Conservation (phyloP, 2,888 invertebrate genomes). For the Catotricha subobsoleta region DNA sequence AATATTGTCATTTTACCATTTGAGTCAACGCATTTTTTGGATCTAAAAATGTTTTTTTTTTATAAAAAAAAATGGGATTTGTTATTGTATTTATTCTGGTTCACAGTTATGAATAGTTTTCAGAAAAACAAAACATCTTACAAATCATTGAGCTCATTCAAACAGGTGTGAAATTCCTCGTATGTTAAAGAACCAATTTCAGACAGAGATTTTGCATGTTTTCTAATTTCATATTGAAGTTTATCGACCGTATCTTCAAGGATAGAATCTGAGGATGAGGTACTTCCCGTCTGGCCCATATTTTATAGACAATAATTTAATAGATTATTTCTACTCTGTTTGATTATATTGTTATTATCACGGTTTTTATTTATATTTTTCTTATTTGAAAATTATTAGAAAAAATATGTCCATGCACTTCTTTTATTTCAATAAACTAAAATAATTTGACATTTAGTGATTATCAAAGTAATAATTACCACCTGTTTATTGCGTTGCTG, state of each 20-base stretch:
- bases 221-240: constrained; percentile 19
- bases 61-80: constrained; percentile 8
- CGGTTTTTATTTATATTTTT: too few relatives aligned
- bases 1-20: constrained; percentile 45
- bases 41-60: constrained; percentile 25
- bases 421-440: too few relatives aligned
- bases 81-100: background rate
- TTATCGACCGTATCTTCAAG: constrained; percentile 15
- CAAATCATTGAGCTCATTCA: constrained; percentile 42
- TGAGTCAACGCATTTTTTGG: constrained; percentile 38
- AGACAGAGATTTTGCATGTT: constrained; percentile 27
- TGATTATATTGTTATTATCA: too few relatives aligned
- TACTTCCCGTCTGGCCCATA: constrained; percentile 20
- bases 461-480: too few relatives aligned
- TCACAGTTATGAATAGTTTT: background rate
- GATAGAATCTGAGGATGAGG: constrained; percentile 16
- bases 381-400: too few relatives aligned
- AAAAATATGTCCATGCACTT: too few relatives aligned
- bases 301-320: background rate
- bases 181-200: constrained; percentile 33
- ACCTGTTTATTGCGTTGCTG: too few relatives aligned
- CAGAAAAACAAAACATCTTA: constrained; percentile 23
- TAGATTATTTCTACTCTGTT: too few relatives aligned
- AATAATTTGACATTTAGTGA: too few relatives aligned
- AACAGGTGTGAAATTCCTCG: constrained; percentile 37